Evolutionary conservation across 2,888 invertebrate species (phyloP).

Genomic region (Spilosoma lubricipeda): DNA sequence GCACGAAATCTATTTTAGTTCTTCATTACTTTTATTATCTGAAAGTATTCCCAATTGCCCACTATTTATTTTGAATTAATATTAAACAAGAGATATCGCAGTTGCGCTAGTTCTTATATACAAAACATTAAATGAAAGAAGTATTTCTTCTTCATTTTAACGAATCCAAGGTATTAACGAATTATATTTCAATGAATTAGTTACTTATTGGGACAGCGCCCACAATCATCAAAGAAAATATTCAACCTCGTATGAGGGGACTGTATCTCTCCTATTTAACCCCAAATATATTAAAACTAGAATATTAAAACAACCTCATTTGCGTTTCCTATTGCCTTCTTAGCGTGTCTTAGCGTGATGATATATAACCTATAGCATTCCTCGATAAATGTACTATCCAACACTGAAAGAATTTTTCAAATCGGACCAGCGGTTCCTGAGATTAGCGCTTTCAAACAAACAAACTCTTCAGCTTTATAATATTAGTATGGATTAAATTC

Average conservation of each 20-base stretch:
- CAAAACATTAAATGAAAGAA: neutral
- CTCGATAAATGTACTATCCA: too few species aligned
- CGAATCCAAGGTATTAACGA: neutral
- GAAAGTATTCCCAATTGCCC: neutral
- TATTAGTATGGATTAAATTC: too few species aligned
- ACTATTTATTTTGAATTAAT: neutral
- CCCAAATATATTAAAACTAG: too few species aligned
- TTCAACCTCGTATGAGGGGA: neutral
- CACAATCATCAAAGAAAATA: neutral
- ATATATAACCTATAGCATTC: too few species aligned
- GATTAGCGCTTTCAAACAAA: too few species aligned
- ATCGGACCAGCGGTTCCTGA: too few species aligned
- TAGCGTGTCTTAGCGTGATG: too few species aligned
- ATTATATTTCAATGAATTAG: neutral
- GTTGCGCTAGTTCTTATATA: neutral
- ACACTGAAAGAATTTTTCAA: too few species aligned
- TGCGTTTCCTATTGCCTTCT: too few species aligned
- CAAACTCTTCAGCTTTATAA: too few species aligned
- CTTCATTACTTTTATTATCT: neutral
- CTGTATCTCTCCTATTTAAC: neutral
- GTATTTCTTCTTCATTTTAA: neutral
- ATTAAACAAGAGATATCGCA: neutral
- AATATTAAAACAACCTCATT: too few species aligned
- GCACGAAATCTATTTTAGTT: neutral
- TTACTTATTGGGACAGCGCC: neutral